Evolutionary conservation across 2,888 invertebrate genomes (phyloP).

Genomic region (Andrena minutula): DNA sequence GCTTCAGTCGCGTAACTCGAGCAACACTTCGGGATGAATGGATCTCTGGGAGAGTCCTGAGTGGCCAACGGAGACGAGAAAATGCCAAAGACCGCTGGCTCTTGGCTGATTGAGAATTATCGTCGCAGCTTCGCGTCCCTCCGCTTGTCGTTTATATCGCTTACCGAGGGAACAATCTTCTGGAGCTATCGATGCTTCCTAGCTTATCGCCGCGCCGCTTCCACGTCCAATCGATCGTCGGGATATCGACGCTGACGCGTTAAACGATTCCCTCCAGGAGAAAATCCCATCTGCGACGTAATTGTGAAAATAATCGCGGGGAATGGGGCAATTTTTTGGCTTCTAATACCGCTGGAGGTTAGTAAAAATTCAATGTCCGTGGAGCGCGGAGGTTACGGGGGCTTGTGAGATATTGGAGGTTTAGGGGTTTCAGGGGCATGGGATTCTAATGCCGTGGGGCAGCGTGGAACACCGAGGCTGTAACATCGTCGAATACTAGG

Average conservation of each 20-base stretch:
- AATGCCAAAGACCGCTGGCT: conserved; percentile 43
- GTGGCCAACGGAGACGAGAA: conserved; percentile 49
- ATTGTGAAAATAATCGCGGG: background rate
- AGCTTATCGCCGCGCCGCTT: conserved; percentile 28
- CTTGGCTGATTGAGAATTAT: conserved; percentile 76
- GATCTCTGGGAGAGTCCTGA: conserved; percentile 29
- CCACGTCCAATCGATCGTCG: conserved; percentile 27
- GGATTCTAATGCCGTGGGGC: too few relatives aligned
- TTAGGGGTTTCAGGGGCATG: too few relatives aligned
- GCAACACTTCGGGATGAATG: conserved; percentile 54
- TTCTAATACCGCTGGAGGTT: background rate
- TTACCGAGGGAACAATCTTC: conserved; percentile 59
- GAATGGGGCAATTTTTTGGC: background rate
- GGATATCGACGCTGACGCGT: conserved; percentile 40
- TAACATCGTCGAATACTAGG: too few relatives aligned
- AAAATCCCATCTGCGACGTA: background rate
- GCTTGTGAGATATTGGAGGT: too few relatives aligned
- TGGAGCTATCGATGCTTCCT: conserved; percentile 25
- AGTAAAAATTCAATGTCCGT: background rate
- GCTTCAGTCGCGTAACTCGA: conserved; percentile 24
- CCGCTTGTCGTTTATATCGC: conserved; percentile 69
- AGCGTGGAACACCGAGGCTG: too few relatives aligned
- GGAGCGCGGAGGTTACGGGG: too few relatives aligned
- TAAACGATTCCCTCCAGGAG: conserved; percentile 30
- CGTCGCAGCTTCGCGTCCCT: conserved; percentile 55